Base-by-base conservation (phyloP, 2,113 vertebrate species). In the Leptocoma aspasia region DNA sequence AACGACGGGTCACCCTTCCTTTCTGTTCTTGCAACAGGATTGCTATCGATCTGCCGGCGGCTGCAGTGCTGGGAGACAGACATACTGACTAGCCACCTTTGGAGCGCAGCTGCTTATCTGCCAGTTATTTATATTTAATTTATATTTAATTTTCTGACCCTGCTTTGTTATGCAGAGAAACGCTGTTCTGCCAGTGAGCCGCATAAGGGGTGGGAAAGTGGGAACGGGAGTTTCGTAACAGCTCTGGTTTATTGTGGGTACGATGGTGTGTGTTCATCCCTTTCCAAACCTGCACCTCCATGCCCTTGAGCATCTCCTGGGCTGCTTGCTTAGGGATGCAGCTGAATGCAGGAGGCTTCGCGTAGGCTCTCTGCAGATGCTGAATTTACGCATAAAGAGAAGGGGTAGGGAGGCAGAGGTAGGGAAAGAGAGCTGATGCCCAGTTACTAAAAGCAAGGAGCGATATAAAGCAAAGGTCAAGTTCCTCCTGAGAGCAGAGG, bases 31-130 rank as follows among this genome's bases (percentile, higher is more conserved):
- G 7, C 9, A 3, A 20, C 18, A 6, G 60, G 63, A 13, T n/a
- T 7, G 4, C 37, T 4, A 30, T 21, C 4, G 4, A n/a, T 35
- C 31, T 21, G 61, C 52, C 6, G 6, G 45, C 1, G 9, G 45
- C 78, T 23, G 52, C 15, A 6, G 1, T 10, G 17, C 47, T 18
- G 10, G 1, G 17, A 13, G 8, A 69, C 1, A 26, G 76, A 18
- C 82, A 24, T 5, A 4, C 39, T 3, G 21, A 20, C 44, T 18
- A 0, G 3, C 31, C 72, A 7, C 30, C 59, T 28, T 10, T 0
- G 15, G 81, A 41, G 42, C 21, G 60, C 60, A 6, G 64, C 81
- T 35, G 45, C 72, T 80, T 16, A 12, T 30, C 76, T 45, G 11
- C 39, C 47, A 6, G 3, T 22, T 49, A 22, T 19, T 82, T 59